These are phyloP conservation scores for Poecile atricapillus DNA, from an alignment of 2,113 vertebrate species.

Conservation along the genomic window DNA sequence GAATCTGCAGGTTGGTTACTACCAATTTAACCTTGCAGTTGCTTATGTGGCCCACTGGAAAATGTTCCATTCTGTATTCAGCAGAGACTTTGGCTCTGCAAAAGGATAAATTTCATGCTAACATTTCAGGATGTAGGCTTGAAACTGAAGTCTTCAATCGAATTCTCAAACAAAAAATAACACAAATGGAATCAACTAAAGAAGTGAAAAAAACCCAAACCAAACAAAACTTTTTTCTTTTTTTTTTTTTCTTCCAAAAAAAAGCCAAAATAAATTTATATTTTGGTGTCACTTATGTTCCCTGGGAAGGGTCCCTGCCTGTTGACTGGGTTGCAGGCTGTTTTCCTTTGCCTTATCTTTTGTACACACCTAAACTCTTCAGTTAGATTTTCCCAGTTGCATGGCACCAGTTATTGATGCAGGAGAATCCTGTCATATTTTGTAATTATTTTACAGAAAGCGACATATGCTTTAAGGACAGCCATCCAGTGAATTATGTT, in stretches of 20 bases:
- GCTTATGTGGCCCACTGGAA: not conserved
- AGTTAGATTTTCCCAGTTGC: not conserved
- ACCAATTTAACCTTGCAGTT: not conserved
- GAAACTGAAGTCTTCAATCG: not conserved
- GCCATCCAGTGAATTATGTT: not conserved
- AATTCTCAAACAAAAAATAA: not conserved
- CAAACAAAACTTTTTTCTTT: not conserved
- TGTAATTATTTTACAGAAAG: not conserved
- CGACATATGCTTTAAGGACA: not conserved
- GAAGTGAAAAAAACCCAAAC: not conserved
- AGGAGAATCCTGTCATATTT: not conserved
- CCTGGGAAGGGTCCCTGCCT: not conserved
- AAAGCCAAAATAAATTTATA: not conserved
- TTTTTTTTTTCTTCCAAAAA: not conserved
- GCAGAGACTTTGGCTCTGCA: not conserved
- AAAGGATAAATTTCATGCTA: not conserved
- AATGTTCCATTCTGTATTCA: not conserved
- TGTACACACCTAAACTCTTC: not conserved
- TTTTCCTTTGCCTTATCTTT: not conserved
- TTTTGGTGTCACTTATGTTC: not conserved
- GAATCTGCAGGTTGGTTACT: not conserved
- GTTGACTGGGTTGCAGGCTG: not conserved
- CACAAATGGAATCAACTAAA: not conserved
- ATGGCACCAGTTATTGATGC: not conserved
- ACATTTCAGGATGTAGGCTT: not conserved